phyloP scores from a whole-genome alignment of 2,888 invertebrate genomes.

The Drosophila meridionalis region DNA sequence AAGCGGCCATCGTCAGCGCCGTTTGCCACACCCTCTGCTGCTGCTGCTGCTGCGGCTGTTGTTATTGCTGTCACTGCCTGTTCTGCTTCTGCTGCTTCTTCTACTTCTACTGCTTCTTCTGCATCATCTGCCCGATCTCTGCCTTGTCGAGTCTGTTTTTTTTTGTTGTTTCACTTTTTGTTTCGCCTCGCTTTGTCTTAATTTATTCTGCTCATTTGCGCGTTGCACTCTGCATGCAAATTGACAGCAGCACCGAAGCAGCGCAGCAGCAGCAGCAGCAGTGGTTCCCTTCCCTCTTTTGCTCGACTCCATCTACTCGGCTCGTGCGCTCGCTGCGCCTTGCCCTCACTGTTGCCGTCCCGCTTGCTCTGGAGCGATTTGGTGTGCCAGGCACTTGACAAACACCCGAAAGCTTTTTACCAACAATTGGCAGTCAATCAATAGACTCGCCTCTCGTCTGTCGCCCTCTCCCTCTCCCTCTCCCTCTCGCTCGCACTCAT shows the following conservation, averaged over 20 bases:
- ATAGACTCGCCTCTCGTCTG: constrained; percentile 28
- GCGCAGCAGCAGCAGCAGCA: constrained; percentile 27
- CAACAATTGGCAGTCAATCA: constrained; percentile 64
- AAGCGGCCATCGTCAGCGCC: constrained; percentile 70
- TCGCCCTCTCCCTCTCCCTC: constrained; percentile 4
- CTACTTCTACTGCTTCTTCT: constrained; percentile 24
- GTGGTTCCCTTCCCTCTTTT: background rate
- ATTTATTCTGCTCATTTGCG: constrained; percentile 73
- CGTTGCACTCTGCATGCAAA: constrained; percentile 57
- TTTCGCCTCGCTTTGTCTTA: constrained; percentile 48
- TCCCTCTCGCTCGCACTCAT: constrained; percentile 52
- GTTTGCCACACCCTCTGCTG: constrained; percentile 43
- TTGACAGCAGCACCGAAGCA: constrained; percentile 33
- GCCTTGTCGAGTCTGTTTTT: background rate
- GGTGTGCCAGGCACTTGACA: constrained; percentile 61
- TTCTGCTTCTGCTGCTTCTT: constrained; percentile 14
- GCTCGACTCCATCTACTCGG: background rate
- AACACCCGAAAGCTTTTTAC: constrained; percentile 75
- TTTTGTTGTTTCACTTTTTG: constrained; percentile 8
- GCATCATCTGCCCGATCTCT: constrained; percentile 28
- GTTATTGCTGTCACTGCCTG: constrained; percentile 7
- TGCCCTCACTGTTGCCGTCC: constrained; percentile 18
- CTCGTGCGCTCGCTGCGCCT: background rate
- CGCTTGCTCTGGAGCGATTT: constrained; percentile 19
- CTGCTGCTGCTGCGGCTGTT: constrained; percentile 6